Evolutionary conservation across 1,140 invertebrate genomes (phyloP), one percentile per base, ranked within the genome.

Genomic region (Euglossa dilemma): DNA sequence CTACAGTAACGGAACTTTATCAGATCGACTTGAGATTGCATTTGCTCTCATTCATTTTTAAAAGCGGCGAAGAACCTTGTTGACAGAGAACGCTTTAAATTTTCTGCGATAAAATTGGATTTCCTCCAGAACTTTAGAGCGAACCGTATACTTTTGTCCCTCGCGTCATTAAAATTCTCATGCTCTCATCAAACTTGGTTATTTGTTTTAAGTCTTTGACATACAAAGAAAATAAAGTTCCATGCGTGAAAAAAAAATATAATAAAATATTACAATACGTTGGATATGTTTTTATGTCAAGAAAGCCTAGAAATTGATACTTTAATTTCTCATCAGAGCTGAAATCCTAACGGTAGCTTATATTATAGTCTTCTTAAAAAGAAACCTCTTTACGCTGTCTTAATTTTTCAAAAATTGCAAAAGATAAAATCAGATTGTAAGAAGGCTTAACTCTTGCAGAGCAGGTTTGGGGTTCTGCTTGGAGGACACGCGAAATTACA

Each of bases 401-500:
- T 36, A 36, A 36, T 36, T 36, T 36, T 36, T 2, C 4, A 4
- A 36, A 36, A 36, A 36, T 36, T 36, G 4, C 36, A 2, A 23
- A 23, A 66, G 9, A n/a, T 45, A 16, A 7, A 45, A n/a, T 0
- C 45, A n/a, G 5, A 36, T 69, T 45, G 2, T 52, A 6, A 20
- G 3, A 50, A 20, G 50, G 18, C 59, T 66, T 76, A 16, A n/a
- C 59, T n/a, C 9, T 74, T 79, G 18, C 74, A 87, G 86, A 6
- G 43, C 63, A 7, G 85, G 80, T 72, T 43, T 84, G n/a, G 85
- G 59, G 50, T 83, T 74, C 50, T 84, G 86, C 4, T 64, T 87
- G 25, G 69, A 79, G 36, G 85, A 87, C 25, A 52, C 78, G 16
- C 56, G 67, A 5, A 91, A 94, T 73, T 87, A 94, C 64, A 59